Conservation (phyloP, 2,888 invertebrate genomes). For the Agrotis segetum region DNA sequence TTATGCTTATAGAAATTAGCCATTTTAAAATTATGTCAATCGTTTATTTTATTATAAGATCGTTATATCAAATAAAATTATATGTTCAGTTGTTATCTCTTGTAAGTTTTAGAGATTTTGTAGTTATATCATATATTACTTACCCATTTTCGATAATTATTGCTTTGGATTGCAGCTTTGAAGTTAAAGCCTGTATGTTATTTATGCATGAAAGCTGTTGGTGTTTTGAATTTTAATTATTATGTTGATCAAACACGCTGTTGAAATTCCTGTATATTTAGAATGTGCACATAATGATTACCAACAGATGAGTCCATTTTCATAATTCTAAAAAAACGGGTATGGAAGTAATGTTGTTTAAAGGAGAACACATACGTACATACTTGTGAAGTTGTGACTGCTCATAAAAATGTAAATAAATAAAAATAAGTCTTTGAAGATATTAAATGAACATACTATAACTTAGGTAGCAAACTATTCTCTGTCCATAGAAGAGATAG, state of each 20-base stretch:
- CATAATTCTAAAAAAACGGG: no score
- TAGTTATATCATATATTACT: no score
- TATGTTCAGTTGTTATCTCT: no score
- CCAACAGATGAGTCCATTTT: no score
- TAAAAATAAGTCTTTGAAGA: not conserved
- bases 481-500: not conserved
- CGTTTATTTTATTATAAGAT: no score
- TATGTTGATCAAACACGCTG: not conserved
- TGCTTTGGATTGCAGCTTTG: constrained; percentile 19
- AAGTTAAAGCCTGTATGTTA: not conserved
- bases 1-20: no score
- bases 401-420: not conserved
- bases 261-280: not conserved
- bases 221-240: constrained; percentile 7
- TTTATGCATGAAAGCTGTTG: constrained; percentile 3
- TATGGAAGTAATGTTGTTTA: no score
- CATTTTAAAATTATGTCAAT: no score
- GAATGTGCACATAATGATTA: no score
- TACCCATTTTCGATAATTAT: constrained; percentile 48
- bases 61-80: no score
- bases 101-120: no score
- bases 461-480: not conserved
- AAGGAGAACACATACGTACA: not conserved
- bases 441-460: no score
- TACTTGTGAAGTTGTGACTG: not conserved